Evolutionary conservation across 2,888 invertebrate species (phyloP), one percentile per base, ranked within the genome.

Genomic region (Barypeithes pellucidus): DNA sequence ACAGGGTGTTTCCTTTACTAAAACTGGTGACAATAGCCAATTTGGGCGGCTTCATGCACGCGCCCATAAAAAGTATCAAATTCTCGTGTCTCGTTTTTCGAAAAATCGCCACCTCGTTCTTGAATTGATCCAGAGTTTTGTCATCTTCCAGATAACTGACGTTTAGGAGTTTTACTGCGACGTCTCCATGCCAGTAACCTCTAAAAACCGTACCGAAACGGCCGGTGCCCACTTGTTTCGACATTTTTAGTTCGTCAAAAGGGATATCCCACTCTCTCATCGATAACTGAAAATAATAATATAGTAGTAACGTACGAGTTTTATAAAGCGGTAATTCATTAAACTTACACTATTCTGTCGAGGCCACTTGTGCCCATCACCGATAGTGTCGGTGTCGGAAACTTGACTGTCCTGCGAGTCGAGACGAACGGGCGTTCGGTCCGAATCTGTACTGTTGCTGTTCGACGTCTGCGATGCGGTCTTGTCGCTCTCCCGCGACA

Each of bases 11-110:
- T 77, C 98, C 98, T 87, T 97, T 97, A 87, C 98, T 98, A 85
- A 98, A 91, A 82, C 97, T 96, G 72, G 98, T 99, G 43, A 99
- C 97, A 83, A 99, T 98, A 47, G 98, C 99, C 81, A 99, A 90
- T 78, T 94, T 92, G 29, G 98, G 97, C 75, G 97, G 97, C 87
- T 98, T 98, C 96, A 98, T 97, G 86, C 98, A 99, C 77, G 98
- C 99, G 76, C 99, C 99, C 96, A 99, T 98, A 88, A 99, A 99
- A 63, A 99, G 90, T 65, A 99, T 97, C 77, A 99, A 88, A 89
- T 99, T 99, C 87, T 99, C 99, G 87, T 99, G 99, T 0, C 99
- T 91, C 7, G 99, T 98, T 88, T 99, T 99, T 73, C 98, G 92
- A 87, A 99, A 95, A 80, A 95, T 97, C 61, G 96, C 95, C 79